Evolutionary conservation across 2,888 invertebrate genomes (phyloP).

Genomic region (Lochmaea crataegi): DNA sequence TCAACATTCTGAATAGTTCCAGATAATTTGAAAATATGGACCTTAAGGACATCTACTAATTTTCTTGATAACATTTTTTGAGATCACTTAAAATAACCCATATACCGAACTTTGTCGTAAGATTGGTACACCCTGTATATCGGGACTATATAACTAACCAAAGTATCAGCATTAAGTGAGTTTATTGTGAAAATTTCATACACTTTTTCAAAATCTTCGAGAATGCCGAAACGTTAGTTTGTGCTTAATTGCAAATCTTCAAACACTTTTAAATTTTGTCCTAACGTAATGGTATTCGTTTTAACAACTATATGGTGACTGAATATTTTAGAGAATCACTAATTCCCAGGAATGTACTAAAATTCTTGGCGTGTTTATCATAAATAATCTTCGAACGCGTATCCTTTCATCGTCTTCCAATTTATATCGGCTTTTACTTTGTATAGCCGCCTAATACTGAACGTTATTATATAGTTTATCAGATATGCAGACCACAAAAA

Average conservation of each 20-base stretch:
- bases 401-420: background rate
- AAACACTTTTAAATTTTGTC: background rate
- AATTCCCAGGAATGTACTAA: background rate
- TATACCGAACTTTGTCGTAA: too few species aligned
- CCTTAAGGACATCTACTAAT: too few species aligned
- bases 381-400: background rate
- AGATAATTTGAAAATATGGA: too few species aligned
- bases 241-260: background rate
- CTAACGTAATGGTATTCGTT: too few species aligned
- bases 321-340: background rate
- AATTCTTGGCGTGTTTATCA: background rate
- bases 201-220: too few species aligned
- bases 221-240: background rate
- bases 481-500: conserved; percentile 11
- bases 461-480: conserved; percentile 16
- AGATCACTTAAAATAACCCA: too few species aligned
- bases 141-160: too few species aligned
- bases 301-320: background rate
- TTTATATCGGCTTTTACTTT: conserved; percentile 1
- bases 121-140: too few species aligned
- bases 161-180: too few species aligned
- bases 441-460: background rate
- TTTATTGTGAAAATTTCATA: too few species aligned
- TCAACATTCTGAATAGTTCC: too few species aligned
- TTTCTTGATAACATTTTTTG: too few species aligned